A percentile compares a stretch with the other conserved stretches of the same genome.
Evolutionary conservation across 2,888 invertebrate species (phyloP).

Genomic region (Dysmachus trigonus): DNA sequence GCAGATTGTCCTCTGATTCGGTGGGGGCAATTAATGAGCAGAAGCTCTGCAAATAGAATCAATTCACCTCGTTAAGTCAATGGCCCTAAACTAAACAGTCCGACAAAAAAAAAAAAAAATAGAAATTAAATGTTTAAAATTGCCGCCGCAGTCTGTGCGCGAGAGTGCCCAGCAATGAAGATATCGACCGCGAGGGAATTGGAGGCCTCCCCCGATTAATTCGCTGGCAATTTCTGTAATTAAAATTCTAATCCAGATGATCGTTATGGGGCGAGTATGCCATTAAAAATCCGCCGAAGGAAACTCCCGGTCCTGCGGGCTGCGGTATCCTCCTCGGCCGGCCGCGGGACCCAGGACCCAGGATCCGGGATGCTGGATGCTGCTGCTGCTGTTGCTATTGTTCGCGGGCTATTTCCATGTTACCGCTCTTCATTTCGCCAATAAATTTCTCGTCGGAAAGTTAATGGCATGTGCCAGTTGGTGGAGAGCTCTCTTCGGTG

Average conservation of each 20-base stretch:
- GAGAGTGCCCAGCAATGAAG: conserved; percentile 23
- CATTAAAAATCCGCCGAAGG: conserved; percentile 46
- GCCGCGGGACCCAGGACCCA: background rate
- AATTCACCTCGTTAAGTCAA: conserved; percentile 4
- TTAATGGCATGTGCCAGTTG: conserved; percentile 49
- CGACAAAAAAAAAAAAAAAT: background rate
- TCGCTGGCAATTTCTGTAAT: conserved; percentile 48
- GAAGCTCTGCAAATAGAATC: background rate
- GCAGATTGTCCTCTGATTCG: background rate
- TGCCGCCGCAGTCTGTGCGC: background rate
- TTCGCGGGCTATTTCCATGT: conserved; percentile 12
- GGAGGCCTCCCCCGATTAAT: conserved; percentile 45
- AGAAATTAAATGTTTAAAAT: no score
- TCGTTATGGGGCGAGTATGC: conserved; percentile 45
- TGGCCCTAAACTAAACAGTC: conserved; percentile 3
- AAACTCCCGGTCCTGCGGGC: background rate
- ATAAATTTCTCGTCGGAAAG: conserved; percentile 42
- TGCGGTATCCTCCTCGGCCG: background rate
- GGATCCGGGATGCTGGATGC: background rate
- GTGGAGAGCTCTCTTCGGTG: conserved; percentile 33
- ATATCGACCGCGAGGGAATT: conserved; percentile 44
- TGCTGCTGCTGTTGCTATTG: conserved; percentile 17
- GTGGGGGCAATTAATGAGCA: background rate
- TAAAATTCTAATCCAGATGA: conserved; percentile 49
- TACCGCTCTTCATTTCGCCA: conserved; percentile 13